phyloP scores from a whole-genome alignment of 2,797 vertebrate genomes.

The Muscicapa comitata region DNA sequence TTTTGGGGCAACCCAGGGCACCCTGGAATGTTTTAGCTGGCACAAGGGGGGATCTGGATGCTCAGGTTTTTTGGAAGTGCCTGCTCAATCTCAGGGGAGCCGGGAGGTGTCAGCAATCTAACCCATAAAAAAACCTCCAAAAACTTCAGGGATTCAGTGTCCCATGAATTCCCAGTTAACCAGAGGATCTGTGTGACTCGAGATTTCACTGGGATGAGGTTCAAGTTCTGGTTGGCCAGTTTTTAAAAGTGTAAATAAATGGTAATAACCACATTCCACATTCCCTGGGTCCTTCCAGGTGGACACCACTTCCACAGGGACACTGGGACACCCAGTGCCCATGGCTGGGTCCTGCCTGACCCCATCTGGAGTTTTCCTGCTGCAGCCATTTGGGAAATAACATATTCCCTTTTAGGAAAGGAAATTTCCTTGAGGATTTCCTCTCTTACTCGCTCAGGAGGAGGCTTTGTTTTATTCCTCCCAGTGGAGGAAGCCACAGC shows the following conservation, averaged over 20 bases:
- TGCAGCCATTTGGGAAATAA: not conserved
- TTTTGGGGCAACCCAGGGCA: not conserved
- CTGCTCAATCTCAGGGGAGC: not conserved
- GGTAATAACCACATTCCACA: rapidly evolving
- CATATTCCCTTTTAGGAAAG: not conserved
- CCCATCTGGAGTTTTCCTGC: not conserved
- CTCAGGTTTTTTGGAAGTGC: rapidly evolving
- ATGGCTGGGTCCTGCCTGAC: not conserved
- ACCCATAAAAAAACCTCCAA: not conserved
- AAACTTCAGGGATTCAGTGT: not conserved
- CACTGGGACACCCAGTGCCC: not conserved
- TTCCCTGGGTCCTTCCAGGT: not conserved
- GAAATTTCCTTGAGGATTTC: not conserved
- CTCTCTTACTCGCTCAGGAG: not conserved
- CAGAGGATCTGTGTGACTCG: rapidly evolving
- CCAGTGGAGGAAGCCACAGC: not conserved
- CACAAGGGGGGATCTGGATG: not conserved
- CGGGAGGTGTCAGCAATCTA: not conserved
- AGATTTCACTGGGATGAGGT: not conserved
- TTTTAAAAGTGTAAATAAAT: not conserved
- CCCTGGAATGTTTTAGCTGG: not conserved
- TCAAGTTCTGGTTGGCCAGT: not conserved
- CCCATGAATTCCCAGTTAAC: not conserved
- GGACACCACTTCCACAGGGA: rapidly evolving
- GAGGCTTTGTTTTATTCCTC: not conserved